A percentile compares a stretch with the other conserved stretches of the same genome.
Conservation (phyloP, 1,140 invertebrate species). For the Trachymyrmex cornetzi region DNA sequence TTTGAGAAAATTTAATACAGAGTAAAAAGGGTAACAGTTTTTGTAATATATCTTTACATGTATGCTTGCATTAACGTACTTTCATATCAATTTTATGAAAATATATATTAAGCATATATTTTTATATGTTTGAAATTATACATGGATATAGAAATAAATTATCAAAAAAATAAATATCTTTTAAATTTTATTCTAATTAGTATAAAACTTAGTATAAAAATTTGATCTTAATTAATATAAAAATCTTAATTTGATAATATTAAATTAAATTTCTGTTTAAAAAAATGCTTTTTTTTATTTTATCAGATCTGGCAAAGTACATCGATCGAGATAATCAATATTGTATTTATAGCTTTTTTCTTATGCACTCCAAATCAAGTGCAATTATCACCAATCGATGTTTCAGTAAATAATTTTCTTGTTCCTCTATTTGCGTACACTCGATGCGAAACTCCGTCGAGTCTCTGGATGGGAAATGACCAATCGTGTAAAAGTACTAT, state of each 20-base stretch:
- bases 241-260: not conserved
- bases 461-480: conserved; percentile 8
- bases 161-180: not conserved
- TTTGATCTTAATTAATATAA: conserved; percentile 1
- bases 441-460: conserved; percentile 8
- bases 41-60: not conserved
- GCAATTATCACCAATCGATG: conserved; percentile 26
- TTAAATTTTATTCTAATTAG: not conserved
- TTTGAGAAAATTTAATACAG: not conserved
- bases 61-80: not conserved
- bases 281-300: conserved; percentile 9
- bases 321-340: not conserved
- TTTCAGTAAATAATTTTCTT: conserved; percentile 22
- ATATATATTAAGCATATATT: not conserved
- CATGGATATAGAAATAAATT: not conserved
- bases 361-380: conserved; percentile 11
- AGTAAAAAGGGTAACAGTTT: not conserved
- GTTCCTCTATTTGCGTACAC: not conserved
- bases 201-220: no score
- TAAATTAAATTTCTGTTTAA: not conserved
- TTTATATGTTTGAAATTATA: not conserved
- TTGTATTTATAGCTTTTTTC: conserved; percentile 19
- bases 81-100: not conserved
- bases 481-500: conserved; percentile 30
- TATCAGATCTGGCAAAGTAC: not conserved